A percentile compares a stretch with the other conserved stretches of the same genome.
These are phyloP conservation scores for Xestobium rufovillosum DNA, from an alignment of 2,888 invertebrate species.

Conservation along the genomic window DNA sequence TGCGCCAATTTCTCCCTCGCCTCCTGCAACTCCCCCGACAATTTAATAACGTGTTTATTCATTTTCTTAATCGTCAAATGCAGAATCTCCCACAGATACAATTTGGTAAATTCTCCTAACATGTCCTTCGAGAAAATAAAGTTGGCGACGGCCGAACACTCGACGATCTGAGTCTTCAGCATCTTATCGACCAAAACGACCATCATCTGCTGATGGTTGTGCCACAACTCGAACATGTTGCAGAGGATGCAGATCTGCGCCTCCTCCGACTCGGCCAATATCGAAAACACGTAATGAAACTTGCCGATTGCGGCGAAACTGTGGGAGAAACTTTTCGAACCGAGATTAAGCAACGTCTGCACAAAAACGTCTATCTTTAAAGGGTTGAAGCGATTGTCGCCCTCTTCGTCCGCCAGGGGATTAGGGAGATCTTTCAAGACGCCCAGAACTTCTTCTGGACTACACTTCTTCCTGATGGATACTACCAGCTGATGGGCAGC, in stretches of 20 bases:
- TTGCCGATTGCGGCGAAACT: constrained; percentile 98
- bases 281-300: constrained; percentile 78
- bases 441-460: constrained; percentile 81
- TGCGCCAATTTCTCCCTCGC: constrained; percentile 80
- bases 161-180: constrained; percentile 93
- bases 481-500: constrained; percentile 82
- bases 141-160: constrained; percentile 93
- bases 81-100: constrained; percentile 94
- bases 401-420: constrained; percentile 67
- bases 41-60: constrained; percentile 87
- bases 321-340: constrained; percentile 96
- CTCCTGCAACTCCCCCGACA: constrained; percentile 72
- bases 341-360: constrained; percentile 88
- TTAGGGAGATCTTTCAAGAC: constrained; percentile 83
- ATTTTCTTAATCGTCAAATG: constrained; percentile 94
- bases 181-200: constrained; percentile 93
- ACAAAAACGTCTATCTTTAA: constrained; percentile 95
- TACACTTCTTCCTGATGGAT: constrained; percentile 82
- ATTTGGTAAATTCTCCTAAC: constrained; percentile 84
- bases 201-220: constrained; percentile 94
- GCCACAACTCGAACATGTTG: constrained; percentile 94
- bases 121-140: constrained; percentile 97
- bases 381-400: constrained; percentile 75
- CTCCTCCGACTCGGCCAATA: constrained; percentile 87
- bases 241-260: constrained; percentile 90